Evolutionary conservation across 2,888 invertebrate genomes (phyloP).

Genomic region (Agrochola lychnidis): DNA sequence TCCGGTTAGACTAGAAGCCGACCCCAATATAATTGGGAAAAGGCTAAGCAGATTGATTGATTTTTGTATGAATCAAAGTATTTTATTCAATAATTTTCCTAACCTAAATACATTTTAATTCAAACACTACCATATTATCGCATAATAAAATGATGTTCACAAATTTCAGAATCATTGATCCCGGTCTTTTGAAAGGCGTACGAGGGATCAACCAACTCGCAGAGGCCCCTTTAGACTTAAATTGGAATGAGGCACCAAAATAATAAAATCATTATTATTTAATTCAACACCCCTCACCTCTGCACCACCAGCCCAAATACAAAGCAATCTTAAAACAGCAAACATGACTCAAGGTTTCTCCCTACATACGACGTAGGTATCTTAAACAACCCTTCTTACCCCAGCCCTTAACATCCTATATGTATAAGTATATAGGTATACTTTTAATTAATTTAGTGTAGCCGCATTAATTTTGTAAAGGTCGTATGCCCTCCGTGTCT

Average conservation of each 20-base stretch:
- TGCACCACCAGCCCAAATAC: constrained; percentile 49
- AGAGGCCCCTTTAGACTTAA: too few relatives aligned
- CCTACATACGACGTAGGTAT: constrained; percentile 4
- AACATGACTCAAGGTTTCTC: constrained; percentile 52
- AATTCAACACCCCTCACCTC: not conserved
- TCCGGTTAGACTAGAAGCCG: too few relatives aligned
- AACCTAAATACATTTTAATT: not conserved
- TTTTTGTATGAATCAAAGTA: not conserved
- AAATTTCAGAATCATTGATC: too few relatives aligned
- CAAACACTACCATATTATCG: not conserved
- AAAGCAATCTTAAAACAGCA: constrained; percentile 65
- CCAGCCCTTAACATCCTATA: constrained; percentile 21
- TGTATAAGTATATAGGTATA: constrained; percentile 12
- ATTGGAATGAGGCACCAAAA: not conserved
- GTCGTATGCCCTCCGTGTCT: constrained; percentile 21
- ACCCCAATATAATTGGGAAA: too few relatives aligned
- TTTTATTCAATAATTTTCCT: not conserved
- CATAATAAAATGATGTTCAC: not conserved
- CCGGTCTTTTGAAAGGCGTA: not conserved
- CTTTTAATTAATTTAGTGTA: constrained; percentile 64
- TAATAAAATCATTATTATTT: not conserved
- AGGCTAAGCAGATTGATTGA: too few relatives aligned
- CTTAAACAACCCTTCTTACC: constrained; percentile 49
- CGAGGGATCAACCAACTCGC: too few relatives aligned
- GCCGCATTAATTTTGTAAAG: constrained; percentile 59